A percentile compares a stretch with the other conserved stretches of the same genome.
Evolutionary conservation across 2,888 invertebrate species (phyloP).

Genomic region (Mallateleia sp.): DNA sequence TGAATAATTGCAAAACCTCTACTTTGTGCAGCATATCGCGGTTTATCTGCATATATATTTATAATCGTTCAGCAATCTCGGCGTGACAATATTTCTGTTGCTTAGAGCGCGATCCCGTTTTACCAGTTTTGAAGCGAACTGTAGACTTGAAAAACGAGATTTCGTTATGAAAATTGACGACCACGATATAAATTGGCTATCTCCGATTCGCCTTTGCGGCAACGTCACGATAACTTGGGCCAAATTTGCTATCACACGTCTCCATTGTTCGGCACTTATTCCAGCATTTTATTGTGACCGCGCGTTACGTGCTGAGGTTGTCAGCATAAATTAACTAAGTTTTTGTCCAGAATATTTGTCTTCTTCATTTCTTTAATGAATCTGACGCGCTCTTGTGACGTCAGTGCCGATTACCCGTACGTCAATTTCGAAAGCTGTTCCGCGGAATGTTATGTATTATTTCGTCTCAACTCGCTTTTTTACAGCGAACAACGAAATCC

Average conservation of each 20-base stretch:
- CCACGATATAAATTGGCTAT: slow-evolving; percentile 7
- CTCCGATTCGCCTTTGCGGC: not conserved
- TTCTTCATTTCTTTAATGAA: slow-evolving; percentile 23
- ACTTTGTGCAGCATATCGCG: not conserved
- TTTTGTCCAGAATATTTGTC: slow-evolving; percentile 1
- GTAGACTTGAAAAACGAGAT: slow-evolving; percentile 32
- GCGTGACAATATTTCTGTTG: slow-evolving; percentile 25
- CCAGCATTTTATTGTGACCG: not conserved
- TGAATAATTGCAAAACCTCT: slow-evolving; percentile 28
- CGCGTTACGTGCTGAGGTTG: not conserved
- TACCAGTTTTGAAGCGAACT: slow-evolving; percentile 42
- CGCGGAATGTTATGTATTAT: slow-evolving; percentile 4
- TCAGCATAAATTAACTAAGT: slow-evolving; percentile 7
- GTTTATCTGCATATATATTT: slow-evolving; percentile 13
- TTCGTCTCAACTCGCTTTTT: not conserved
- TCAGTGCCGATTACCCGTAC: slow-evolving; percentile 22
- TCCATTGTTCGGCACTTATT: not conserved
- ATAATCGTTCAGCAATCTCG: slow-evolving; percentile 16
- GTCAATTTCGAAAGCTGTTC: slow-evolving; percentile 45
- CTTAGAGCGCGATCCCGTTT: slow-evolving; percentile 35
- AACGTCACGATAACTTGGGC: not conserved
- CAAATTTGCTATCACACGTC: not conserved
- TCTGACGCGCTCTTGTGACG: slow-evolving; percentile 16
- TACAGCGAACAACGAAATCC: not conserved
- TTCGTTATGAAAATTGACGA: slow-evolving; percentile 32